A percentile compares a stretch with the other conserved stretches of the same genome.
phyloP scores from a whole-genome alignment of 2,888 invertebrate genomes.

The Tipula lateralis region DNA sequence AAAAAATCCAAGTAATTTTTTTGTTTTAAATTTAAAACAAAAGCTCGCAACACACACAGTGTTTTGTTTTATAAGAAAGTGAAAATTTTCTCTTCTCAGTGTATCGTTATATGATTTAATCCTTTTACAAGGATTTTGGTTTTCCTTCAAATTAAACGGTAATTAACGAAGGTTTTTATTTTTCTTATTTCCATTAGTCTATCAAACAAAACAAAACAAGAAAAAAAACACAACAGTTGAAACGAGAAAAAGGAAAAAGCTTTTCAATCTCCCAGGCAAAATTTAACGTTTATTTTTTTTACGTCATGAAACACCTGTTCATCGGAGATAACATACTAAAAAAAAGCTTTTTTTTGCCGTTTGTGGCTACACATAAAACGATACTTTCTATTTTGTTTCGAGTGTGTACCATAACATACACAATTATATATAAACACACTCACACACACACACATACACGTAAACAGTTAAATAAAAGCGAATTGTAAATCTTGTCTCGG shows the following conservation, averaged over 20 bases:
- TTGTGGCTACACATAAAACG: neutral
- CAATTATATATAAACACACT: neutral
- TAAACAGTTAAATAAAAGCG: neutral
- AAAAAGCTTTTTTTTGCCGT: neutral
- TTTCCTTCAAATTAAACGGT: neutral
- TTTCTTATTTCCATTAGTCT: neutral
- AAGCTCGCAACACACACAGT: slow-evolving; percentile 12
- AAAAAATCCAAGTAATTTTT: neutral
- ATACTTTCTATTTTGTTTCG: neutral
- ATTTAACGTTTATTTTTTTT: neutral
- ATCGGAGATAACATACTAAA: neutral
- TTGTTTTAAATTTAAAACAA: neutral
- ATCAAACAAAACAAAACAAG: neutral
- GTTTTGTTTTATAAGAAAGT: neutral
- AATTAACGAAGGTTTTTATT: neutral
- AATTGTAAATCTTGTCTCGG: neutral
- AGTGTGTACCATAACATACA: neutral
- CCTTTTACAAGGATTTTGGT: neutral
- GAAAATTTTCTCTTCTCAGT: neutral
- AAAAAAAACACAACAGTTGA: neutral
- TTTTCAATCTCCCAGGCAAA: slow-evolving; percentile 24
- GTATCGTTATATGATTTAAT: neutral
- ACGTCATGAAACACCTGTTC: slow-evolving; percentile 1
- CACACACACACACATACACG: neutral
- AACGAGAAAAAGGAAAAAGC: neutral